Evolutionary conservation across 2,113 vertebrate species (phyloP).

Genomic region (Corythoichthys intestinalis): DNA sequence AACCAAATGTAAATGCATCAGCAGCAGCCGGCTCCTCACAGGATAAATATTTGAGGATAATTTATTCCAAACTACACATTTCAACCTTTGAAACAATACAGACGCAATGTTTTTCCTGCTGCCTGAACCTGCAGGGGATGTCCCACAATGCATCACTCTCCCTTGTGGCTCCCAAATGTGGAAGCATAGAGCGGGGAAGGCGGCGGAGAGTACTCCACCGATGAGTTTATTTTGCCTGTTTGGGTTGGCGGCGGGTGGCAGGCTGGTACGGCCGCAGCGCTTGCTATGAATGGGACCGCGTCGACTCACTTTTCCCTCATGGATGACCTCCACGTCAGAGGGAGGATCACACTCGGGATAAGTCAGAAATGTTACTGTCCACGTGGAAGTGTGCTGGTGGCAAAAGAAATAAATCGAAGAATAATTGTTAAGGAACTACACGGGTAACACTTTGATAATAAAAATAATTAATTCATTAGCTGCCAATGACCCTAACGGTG

Average conservation of each 20-base stretch:
- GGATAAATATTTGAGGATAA: slow-evolving; percentile 29
- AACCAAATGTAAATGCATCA: slow-evolving; percentile 1
- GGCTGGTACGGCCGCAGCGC: slow-evolving; percentile 31
- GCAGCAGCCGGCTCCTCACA: slow-evolving; percentile 9
- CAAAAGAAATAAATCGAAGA: neutral
- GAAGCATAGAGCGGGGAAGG: slow-evolving; percentile 27
- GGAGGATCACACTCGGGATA: slow-evolving; percentile 31
- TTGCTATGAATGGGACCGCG: slow-evolving; percentile 45
- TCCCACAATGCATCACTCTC: slow-evolving; percentile 60
- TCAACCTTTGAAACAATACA: slow-evolving; percentile 39
- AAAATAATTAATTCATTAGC: neutral
- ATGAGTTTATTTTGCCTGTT: slow-evolving; percentile 66
- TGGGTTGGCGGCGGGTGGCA: slow-evolving; percentile 56
- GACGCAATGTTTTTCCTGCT: slow-evolving; percentile 44
- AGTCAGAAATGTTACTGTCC: slow-evolving; percentile 41
- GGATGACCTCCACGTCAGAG: slow-evolving; percentile 38
- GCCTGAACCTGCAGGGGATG: slow-evolving; percentile 31
- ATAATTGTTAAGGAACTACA: neutral
- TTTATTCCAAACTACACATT: slow-evolving; percentile 42
- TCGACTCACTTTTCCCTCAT: slow-evolving; percentile 42
- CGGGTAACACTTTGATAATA: neutral
- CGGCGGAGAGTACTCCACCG: slow-evolving; percentile 27
- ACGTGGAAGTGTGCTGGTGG: slow-evolving; percentile 29
- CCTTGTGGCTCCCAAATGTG: slow-evolving; percentile 16
- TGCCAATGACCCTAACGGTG: too few relatives aligned